A percentile compares a stretch with the other conserved stretches of the same genome.
These are phyloP conservation scores for Reticulitermes speratus DNA, from an alignment of 1,140 invertebrate genomes.

Conservation along the genomic window DNA sequence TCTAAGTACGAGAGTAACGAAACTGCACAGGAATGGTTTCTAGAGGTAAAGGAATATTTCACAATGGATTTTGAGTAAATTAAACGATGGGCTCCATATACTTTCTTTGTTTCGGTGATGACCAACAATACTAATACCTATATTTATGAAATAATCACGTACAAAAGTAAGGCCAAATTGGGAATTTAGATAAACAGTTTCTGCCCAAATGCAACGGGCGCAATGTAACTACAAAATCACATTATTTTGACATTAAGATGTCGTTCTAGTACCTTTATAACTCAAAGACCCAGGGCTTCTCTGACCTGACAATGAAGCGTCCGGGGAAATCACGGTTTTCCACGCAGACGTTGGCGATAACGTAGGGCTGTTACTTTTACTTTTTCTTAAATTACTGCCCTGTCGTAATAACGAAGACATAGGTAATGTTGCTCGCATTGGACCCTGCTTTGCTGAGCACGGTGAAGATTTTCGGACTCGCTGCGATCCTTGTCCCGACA, in stretches of 20 bases:
- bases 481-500: constrained; percentile 30
- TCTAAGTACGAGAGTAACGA: not conserved
- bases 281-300: constrained; percentile 68
- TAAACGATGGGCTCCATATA: not conserved
- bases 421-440: constrained; percentile 70
- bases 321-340: constrained; percentile 62
- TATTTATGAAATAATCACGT: not conserved
- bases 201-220: not conserved
- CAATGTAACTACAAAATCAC: not conserved
- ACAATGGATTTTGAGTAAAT: not conserved
- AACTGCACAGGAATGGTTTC: not conserved
- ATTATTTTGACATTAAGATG: not conserved
- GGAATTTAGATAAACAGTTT: not conserved
- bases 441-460: constrained; percentile 61
- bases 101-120: not conserved
- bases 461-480: constrained; percentile 33
- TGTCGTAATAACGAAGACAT: constrained; percentile 68
- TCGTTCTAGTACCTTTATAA: constrained; percentile 60
- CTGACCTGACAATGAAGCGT: constrained; percentile 65
- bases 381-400: constrained; percentile 54
- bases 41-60: not conserved
- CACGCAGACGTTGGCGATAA: constrained; percentile 63
- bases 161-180: not conserved
- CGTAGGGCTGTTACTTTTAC: constrained; percentile 61
- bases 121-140: not conserved